Evolutionary conservation across 1,140 invertebrate species (phyloP).

Genomic region (Drosophila tristis): DNA sequence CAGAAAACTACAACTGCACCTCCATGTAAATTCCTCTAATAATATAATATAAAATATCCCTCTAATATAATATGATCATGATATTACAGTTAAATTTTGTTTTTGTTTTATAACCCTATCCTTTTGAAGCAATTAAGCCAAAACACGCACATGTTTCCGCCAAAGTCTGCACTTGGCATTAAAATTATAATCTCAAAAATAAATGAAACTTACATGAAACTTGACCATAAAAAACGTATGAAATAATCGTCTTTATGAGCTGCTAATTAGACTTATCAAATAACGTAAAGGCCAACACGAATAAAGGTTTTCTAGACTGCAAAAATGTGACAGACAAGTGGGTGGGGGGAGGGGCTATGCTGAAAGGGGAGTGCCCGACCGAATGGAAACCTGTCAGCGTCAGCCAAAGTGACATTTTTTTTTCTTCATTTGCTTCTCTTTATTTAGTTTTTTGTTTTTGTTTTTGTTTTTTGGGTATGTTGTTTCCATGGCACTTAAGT

Average conservation of each 20-base stretch:
- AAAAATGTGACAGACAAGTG: conserved; percentile 1
- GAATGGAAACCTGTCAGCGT: conserved; percentile 39
- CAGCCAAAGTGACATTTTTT: conserved; percentile 39
- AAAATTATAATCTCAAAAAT: conserved; percentile 2
- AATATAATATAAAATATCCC: background rate
- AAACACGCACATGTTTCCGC: conserved; percentile 21
- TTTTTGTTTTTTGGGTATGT: background rate
- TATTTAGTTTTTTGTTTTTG: conserved; percentile 7
- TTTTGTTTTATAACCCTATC: conserved; percentile 17
- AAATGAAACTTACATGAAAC: conserved; percentile 31
- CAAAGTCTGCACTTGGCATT: conserved; percentile 19
- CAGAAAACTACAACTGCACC: too few species aligned
- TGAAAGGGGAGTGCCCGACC: conserved; percentile 13
- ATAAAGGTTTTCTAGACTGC: conserved; percentile 5
- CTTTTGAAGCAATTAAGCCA: conserved; percentile 24
- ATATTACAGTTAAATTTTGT: background rate
- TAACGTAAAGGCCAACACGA: conserved; percentile 4
- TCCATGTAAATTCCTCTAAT: background rate
- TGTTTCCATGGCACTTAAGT: conserved; percentile 35
- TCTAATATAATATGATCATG: background rate
- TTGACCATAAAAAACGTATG: conserved; percentile 41
- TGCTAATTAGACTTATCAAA: conserved; percentile 48
- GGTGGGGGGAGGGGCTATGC: background rate
- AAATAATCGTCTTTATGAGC: conserved; percentile 51
- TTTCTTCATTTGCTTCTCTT: too few species aligned